Base-by-base conservation (phyloP, 2,797 vertebrate species). In the Yasuhikotakia modesta region DNA sequence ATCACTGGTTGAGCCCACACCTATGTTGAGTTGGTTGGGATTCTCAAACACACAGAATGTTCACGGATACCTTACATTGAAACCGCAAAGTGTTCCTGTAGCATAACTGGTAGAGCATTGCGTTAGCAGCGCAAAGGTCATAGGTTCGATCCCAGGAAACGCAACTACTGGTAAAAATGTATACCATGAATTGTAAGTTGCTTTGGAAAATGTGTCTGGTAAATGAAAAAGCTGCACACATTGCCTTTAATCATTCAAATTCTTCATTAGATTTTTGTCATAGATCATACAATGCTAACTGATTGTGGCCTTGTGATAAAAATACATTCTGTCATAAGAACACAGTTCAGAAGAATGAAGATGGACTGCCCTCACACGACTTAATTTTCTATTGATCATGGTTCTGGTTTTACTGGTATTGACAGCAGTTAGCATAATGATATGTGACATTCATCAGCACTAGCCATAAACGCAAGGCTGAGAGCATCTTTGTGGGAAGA, bases 401-500 rank as follows among this genome's bases (percentile, higher is more conserved):
- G 27, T 17, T 17, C 6, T 61, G 24, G 68, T 68, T 58, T 67
- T 67, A 10, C 64, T 58, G 50, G 22, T 67, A 76, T 58, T 67
- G 73, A 76, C 63, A 76, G 50, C 64, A 46, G 39, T 52, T 60
- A 60, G 68, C 52, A 68, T 76, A 35, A 39, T 46, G 73, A 58
- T 73, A 39, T 73, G 57, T 61, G 57, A 72, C 43, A 61, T 58
- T 68, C 39, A 76, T 76, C 39, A 46, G 39, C 32, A 57, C 64
- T 12, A 19, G 52, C 39, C 27, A 64, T 30, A 57, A 58, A 76
- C 35, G 30, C 50, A 68, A 48, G 39, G 35, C 45, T 17, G n/a
- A 64, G 55, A 46, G 16, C 39, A 22, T 11, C 1, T 58, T 68
- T 76, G 30, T n/a, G 24, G 6, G 35, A 69, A 76, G 39, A 43